These are phyloP conservation scores for Trigoniulus corallinus DNA, from an alignment of 1,140 invertebrate genomes.

Conservation along the genomic window DNA sequence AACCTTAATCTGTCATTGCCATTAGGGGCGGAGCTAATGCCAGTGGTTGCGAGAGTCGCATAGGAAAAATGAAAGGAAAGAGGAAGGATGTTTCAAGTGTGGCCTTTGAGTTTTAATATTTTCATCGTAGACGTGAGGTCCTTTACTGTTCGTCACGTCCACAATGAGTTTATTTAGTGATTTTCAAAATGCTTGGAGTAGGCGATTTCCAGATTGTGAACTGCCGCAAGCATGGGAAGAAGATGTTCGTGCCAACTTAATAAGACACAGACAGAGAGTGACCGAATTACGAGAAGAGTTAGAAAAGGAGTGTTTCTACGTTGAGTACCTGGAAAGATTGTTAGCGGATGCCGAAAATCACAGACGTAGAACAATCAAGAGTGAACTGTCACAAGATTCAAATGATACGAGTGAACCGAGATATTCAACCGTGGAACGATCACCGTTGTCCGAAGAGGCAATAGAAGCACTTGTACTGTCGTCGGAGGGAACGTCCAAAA, in stretches of 20 bases:
- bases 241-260: slow-evolving; percentile 68
- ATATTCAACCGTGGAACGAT: slow-evolving; percentile 24
- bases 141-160: too few relatives aligned
- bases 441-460: neutral
- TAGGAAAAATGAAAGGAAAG: too few relatives aligned
- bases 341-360: slow-evolving; percentile 63
- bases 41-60: too few relatives aligned
- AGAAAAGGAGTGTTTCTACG: slow-evolving; percentile 76
- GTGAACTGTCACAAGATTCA: slow-evolving; percentile 13
- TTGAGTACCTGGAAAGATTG: slow-evolving; percentile 66
- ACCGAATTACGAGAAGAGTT: slow-evolving; percentile 58
- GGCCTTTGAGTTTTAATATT: too few relatives aligned
- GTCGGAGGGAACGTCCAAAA: slow-evolving; percentile 19
- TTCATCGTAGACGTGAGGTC: too few relatives aligned
- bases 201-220: slow-evolving; percentile 71
- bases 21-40: too few relatives aligned
- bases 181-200: slow-evolving; percentile 70
- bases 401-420: slow-evolving; percentile 21
- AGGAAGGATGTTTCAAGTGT: too few relatives aligned
- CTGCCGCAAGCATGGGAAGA: slow-evolving; percentile 77
- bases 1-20: too few relatives aligned
- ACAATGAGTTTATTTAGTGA: slow-evolving; percentile 70
- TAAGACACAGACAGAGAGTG: slow-evolving; percentile 64
- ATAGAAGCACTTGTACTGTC: neutral
- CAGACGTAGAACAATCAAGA: slow-evolving; percentile 22